Base-by-base conservation (phyloP, 1,140 invertebrate genomes). In the Ceratitis capitata region DNA sequence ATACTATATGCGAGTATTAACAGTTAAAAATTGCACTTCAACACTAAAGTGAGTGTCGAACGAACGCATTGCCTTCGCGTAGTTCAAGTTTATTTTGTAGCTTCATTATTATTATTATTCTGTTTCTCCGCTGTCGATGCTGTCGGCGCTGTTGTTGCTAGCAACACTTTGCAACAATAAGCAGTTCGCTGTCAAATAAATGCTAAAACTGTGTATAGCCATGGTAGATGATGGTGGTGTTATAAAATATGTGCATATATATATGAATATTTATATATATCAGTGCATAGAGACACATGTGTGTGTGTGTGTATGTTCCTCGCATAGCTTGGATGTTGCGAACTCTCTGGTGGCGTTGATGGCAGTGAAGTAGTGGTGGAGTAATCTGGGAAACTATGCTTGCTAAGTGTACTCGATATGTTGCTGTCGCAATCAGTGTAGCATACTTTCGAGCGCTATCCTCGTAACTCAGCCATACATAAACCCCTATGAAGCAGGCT, bases 11-110 rank as follows among this genome's bases (percentile, higher is more conserved):
- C 10, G n/a, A 14, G 2, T 10, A 26, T 39, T 9, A 42, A 35
- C n/a, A 19, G 39, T 78, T 78, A 42, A 78, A 69, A 78, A 42
- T 78, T 78, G 35, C 69, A 78, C 35, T 78, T 45, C 16, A 45
- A 7, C 69, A 9, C 7, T 45, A n/a, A 78, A 78, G 69, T 47
- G 69, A 45, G 69, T 45, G 32, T 14, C 51, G n/a, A n/a, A n/a
- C 16, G 16, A 35, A 19, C 39, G 39, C 64, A 74, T 74, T 45
- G 32, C 39, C 35, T 45, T n/a, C 1, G 35, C 16, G 0, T 23
- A 7, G 39, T 14, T 47, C 19, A 12, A 45, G 39, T 78, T 78
- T 78, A 78, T 78, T 45, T 42, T 78, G n/a, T 26, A 23, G n/a
- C 16, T 78, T 42, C 45, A 45, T 78, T 78, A 45, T 78, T 78